Evolutionary conservation across 2,113 vertebrate species (phyloP).

Genomic region (Pelvicachromis taeniatus): DNA sequence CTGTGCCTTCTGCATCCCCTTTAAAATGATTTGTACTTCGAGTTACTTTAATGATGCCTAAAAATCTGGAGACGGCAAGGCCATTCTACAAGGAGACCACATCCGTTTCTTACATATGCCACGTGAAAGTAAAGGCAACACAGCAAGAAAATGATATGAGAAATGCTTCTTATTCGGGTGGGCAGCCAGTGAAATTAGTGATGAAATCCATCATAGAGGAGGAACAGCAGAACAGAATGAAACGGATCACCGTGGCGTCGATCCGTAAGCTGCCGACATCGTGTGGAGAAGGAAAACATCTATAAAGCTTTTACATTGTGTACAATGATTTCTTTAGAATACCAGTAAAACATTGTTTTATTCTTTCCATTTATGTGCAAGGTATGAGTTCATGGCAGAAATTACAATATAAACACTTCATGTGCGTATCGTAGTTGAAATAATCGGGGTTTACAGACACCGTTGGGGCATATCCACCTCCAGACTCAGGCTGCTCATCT

Average conservation of each 20-base stretch:
- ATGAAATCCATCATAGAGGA: constrained; percentile 46
- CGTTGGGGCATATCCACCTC: constrained; percentile 38
- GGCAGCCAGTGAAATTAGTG: constrained; percentile 38
- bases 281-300: constrained; percentile 2
- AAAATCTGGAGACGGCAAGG: not conserved
- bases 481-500: constrained; percentile 44
- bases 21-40: not conserved
- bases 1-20: not conserved
- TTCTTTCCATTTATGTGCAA: constrained; percentile 44
- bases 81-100: not conserved
- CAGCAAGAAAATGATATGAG: constrained; percentile 31
- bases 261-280: not conserved
- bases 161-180: constrained; percentile 59
- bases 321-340: constrained; percentile 32
- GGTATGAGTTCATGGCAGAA: constrained; percentile 57
- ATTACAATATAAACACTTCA: constrained; percentile 55
- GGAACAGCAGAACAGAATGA: not conserved
- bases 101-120: not conserved
- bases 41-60: not conserved
- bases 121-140: constrained; percentile 11
- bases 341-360: constrained; percentile 37
- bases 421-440: constrained; percentile 28
- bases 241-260: constrained; percentile 27
- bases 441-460: constrained; percentile 16
- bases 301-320: constrained; percentile 15